Evolutionary conservation across 1,140 invertebrate genomes (phyloP), one percentile per base, ranked within the genome.

Genomic region (Drosophila bocki): DNA sequence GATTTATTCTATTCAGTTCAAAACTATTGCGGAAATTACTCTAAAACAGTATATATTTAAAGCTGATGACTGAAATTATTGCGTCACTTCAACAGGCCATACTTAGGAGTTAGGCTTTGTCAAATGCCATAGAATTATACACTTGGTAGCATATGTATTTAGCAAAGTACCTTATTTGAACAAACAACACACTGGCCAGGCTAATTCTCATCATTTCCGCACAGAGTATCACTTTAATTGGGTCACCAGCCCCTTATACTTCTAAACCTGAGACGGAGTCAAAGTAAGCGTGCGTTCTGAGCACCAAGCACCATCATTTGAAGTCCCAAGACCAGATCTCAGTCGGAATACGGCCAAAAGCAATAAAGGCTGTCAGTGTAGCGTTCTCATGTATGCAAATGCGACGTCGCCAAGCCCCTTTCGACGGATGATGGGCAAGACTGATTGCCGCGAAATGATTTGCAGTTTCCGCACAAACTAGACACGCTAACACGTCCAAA

Each of bases 401-500:
- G 47, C 8, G 12, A 19, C 9, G 7, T 13, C 3, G 2, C 13
- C 56, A 54, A 54, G 12, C 26, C 56, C 19, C 56, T 17, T 61
- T 13, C n/a, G 8, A 9, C 26, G 11, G 15, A 26, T 51, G 19
- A 5, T 17, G 32, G 47, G 37, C 32, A 13, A 37, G 37, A 37
- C 47, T 37, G 47, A 53, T 67, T 53, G 62, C 35, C 62, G 15
- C 9, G 13, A 19, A 17, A 29, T 41, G 65, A 72, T 45, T 3
- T 54, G 65, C 65, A 41, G 9, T 44, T 71, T 72, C 48, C 32
- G 13, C 33, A n/a, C 29, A 12, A 61, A 39, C 32, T 17, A 35
- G 56, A 61, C 69, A 71, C 67, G 67, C 67, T 35, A 69, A 13
- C 53, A 7, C 11, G 17, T 35, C 8, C 15, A 0, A n/a, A 53